Base-by-base conservation (phyloP, 2,888 invertebrate species). In the Lycophotia porphyrea region DNA sequence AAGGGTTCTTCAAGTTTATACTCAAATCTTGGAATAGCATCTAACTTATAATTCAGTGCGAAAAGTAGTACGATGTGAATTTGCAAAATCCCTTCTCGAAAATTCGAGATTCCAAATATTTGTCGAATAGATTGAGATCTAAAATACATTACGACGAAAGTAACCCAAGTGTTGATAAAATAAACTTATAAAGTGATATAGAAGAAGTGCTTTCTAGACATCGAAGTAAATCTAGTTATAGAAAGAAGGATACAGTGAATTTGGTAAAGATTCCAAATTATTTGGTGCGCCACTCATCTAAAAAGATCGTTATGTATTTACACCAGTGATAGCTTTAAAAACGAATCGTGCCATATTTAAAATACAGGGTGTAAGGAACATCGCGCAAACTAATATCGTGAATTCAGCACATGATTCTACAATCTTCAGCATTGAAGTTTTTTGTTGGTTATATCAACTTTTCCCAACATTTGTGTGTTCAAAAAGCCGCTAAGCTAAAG, bases 81-180 rank as follows among this genome's bases (percentile, higher is more conserved):
- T 85, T 73, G 24, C 13, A 55, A n/a, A 52, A 68, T 61, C 63
- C 74, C 58, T 55, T 5, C 27, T 63, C 15, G 11, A 52, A 39
- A 63, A 47, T n/a, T 63, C 24, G 27, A 58, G n/a, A 63, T 44
- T 21, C 9, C 66, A 80, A 85, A 85, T 85, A 80, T 78, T 85
- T 78, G 72, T n/a, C 27, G 24, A 67, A 71, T 36, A 63, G 47
- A 82, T 71, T 82, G 58, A 24, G 27, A 11, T 72, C n/a, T 60
- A 24, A 58, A 65, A 68, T 74, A 68, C 18, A 71, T 47, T 49
- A 55, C 31, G 36, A 49, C 15, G n/a, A 67, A 80, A 67, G 24
- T 49, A 70, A 84, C 39, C 18, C 70, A 73, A 72, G 63, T 72
- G 36, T 67, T 42, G 55, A 52, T 21, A 71, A 72, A 70, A 64